phyloP scores from a whole-genome alignment of 64 coral and sea anemone species.

The Stylophora pistillata region DNA sequence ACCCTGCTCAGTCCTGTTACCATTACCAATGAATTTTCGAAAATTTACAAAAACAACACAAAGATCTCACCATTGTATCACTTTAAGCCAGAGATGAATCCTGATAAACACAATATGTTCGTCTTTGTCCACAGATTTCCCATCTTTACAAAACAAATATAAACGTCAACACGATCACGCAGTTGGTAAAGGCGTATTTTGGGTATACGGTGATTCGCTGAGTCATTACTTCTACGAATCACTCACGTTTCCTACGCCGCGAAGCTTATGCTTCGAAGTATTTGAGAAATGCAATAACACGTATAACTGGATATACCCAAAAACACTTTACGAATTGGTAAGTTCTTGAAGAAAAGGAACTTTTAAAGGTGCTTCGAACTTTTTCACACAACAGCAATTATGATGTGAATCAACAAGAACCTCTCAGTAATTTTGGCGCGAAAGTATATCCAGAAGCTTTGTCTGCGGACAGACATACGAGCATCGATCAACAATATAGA shows the following conservation, averaged over 20 bases:
- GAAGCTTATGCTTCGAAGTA: constrained; percentile 55
- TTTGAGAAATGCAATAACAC: constrained; percentile 61
- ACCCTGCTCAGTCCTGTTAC: too few species aligned
- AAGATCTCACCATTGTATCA: too few species aligned
- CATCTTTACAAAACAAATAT: not conserved
- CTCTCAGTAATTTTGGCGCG: too few species aligned
- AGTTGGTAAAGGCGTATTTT: constrained; percentile 62
- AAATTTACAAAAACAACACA: too few species aligned
- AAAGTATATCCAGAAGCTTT: too few species aligned
- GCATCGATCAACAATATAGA: too few species aligned
- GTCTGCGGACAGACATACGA: too few species aligned
- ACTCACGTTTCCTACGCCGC: not conserved
- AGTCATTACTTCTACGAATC: constrained; percentile 78
- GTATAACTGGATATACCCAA: constrained; percentile 93
- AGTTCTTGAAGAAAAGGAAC: not conserved
- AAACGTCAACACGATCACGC: constrained; percentile 32
- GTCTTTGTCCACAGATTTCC: not conserved
- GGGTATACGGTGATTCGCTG: constrained; percentile 79
- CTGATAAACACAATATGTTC: not conserved
- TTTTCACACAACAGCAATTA: too few species aligned
- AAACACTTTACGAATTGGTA: constrained; percentile 80
- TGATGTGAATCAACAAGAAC: too few species aligned
- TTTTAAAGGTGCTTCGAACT: too few species aligned
- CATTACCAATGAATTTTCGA: too few species aligned
- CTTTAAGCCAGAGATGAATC: too few species aligned